phyloP scores from a whole-genome alignment of 2,888 invertebrate genomes.

The Lycophotia porphyrea region DNA sequence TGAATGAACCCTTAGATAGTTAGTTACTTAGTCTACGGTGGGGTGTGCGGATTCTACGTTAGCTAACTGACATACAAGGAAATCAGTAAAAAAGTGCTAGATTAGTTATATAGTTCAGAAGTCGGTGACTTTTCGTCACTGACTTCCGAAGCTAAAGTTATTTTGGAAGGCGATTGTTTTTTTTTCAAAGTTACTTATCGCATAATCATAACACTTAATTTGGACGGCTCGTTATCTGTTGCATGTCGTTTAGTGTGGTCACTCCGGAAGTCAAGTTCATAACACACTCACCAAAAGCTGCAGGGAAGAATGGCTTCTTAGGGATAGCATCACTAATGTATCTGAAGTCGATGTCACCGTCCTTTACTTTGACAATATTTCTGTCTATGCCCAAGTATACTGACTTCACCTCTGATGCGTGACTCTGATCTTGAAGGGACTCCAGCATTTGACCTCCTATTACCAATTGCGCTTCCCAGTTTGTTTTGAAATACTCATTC shows the following conservation, averaged over 20 bases:
- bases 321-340: slow-evolving; percentile 88
- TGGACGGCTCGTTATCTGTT: background rate
- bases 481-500: slow-evolving; percentile 61
- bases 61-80: background rate
- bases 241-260: background rate
- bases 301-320: slow-evolving; percentile 87
- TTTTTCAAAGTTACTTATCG: background rate
- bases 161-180: background rate
- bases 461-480: slow-evolving; percentile 60
- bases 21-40: too few species aligned
- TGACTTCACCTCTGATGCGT: slow-evolving; percentile 71
- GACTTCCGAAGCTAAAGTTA: background rate
- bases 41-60: background rate
- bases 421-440: slow-evolving; percentile 74
- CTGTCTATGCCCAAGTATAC: slow-evolving; percentile 87
- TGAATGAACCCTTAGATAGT: background rate
- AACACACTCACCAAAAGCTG: slow-evolving; percentile 73
- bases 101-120: background rate
- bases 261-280: background rate
- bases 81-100: background rate
- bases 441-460: slow-evolving; percentile 82
- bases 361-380: slow-evolving; percentile 80
- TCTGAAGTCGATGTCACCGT: slow-evolving; percentile 87
- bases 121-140: background rate
- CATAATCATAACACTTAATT: background rate